Conservation (phyloP, 1,140 invertebrate genomes). For the Druon quercuslanigerum region DNA sequence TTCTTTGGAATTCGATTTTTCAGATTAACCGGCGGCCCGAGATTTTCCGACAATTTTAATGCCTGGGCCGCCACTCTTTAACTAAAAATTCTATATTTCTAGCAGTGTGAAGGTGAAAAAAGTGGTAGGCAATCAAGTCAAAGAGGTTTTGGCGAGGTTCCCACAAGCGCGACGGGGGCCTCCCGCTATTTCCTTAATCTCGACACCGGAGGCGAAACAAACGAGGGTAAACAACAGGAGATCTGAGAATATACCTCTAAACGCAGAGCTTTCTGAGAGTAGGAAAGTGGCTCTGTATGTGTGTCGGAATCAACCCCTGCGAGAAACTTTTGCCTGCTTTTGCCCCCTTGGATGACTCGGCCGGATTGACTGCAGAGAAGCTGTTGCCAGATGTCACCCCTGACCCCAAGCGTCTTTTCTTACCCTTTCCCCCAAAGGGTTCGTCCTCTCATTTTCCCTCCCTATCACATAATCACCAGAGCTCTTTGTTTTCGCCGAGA, state of each 20-base stretch:
- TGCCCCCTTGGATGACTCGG: constrained; percentile 45
- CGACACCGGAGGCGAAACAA: constrained; percentile 50
- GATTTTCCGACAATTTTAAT: no score
- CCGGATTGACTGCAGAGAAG: constrained; percentile 41
- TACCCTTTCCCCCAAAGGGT: background rate
- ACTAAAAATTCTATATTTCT: no score
- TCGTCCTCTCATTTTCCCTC: background rate
- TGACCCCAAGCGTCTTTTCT: constrained; percentile 49
- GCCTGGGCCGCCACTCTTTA: no score
- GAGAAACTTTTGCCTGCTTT: constrained; percentile 37
- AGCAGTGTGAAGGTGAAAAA: no score
- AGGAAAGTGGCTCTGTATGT: no score
- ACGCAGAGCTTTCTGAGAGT: no score
- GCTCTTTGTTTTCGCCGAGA: constrained; percentile 10
- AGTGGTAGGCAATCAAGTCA: no score
- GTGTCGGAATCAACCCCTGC: constrained; percentile 45
- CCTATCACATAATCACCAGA: background rate
- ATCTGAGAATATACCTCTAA: constrained; percentile 32
- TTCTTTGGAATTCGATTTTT: no score
- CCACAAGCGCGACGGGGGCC: constrained; percentile 55
- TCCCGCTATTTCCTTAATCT: constrained; percentile 67
- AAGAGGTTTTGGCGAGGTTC: constrained; percentile 49
- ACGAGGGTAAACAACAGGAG: constrained; percentile 55
- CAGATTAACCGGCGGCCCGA: no score
- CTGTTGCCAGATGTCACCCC: constrained; percentile 45